These are phyloP conservation scores for Catagonus wagneri DNA, from an alignment of 2,113 vertebrate species.

Conservation along the genomic window DNA sequence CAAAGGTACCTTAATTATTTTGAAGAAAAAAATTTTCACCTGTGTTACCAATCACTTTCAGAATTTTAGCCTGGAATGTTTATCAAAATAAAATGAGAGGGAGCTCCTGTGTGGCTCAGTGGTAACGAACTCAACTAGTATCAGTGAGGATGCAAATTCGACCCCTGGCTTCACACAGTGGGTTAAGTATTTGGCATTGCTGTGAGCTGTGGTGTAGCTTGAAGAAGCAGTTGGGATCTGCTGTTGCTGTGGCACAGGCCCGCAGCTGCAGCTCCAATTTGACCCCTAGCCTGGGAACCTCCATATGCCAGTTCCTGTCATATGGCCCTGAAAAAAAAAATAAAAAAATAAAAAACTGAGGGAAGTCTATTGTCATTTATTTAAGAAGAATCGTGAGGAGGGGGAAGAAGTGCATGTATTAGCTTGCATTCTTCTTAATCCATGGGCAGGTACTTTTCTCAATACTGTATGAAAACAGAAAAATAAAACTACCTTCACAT, in stretches of 20 bases:
- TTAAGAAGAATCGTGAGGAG: background rate
- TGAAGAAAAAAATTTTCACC: background rate
- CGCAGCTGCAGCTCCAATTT: no score
- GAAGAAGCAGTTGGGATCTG: no score
- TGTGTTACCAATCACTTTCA: background rate
- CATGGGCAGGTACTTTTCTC: background rate
- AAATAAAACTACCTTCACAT: background rate
- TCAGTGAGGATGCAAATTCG: no score
- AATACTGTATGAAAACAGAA: background rate
- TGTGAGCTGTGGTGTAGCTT: no score
- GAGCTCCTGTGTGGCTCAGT: no score
- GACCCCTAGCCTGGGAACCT: no score
- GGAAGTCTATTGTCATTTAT: background rate
- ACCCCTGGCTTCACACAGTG: no score
- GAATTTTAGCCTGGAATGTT: background rate
- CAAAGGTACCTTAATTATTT: background rate
- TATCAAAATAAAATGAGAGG: constrained; percentile 18
- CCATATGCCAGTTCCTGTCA: no score
- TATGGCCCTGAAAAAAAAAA: no score
- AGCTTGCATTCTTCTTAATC: background rate
- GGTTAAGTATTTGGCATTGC: no score
- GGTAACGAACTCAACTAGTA: no score
- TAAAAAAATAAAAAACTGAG: background rate
- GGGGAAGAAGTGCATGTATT: rapidly evolving
- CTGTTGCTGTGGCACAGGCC: no score